These are phyloP conservation scores for Pangasius djambal DNA, from an alignment of 2,797 vertebrate species.

Conservation along the genomic window DNA sequence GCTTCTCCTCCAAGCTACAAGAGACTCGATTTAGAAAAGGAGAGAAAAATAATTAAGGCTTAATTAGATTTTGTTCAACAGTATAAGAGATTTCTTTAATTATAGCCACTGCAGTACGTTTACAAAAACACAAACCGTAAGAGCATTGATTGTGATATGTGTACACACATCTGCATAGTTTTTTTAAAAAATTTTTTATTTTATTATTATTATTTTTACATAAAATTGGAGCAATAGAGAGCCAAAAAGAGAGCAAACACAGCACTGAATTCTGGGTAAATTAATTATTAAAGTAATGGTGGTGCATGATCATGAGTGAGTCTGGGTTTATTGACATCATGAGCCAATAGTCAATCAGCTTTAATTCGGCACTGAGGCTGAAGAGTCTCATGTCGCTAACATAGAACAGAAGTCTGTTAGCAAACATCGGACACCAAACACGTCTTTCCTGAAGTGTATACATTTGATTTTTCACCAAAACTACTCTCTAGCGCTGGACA, in stretches of 20 bases:
- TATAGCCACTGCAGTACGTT: not conserved
- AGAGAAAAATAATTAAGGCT: not conserved
- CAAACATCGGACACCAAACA: not conserved
- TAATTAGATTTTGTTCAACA: not conserved
- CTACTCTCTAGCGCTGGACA: not conserved
- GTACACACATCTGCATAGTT: not conserved
- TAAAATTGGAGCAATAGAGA: not conserved
- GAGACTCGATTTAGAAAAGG: not conserved
- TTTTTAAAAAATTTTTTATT: too few relatives aligned
- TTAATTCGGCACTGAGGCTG: not conserved
- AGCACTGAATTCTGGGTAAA: slow-evolving; percentile 2
- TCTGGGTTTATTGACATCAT: not conserved
- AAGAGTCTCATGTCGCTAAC: not conserved
- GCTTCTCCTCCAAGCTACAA: not conserved
- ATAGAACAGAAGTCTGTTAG: not conserved
- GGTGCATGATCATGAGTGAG: not conserved
- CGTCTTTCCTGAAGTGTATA: not conserved
- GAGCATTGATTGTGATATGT: not conserved
- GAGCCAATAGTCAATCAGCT: not conserved
- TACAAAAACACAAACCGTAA: not conserved
- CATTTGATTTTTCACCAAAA: not conserved
- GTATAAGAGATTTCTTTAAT: not conserved
- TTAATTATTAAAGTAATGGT: not conserved
- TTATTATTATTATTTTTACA: not conserved
- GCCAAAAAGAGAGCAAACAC: not conserved